Percentiles rank a stretch among this genome's conserved stretches.
Conservation (phyloP, 2,113 vertebrate species). For the Baryphthengus martii region DNA sequence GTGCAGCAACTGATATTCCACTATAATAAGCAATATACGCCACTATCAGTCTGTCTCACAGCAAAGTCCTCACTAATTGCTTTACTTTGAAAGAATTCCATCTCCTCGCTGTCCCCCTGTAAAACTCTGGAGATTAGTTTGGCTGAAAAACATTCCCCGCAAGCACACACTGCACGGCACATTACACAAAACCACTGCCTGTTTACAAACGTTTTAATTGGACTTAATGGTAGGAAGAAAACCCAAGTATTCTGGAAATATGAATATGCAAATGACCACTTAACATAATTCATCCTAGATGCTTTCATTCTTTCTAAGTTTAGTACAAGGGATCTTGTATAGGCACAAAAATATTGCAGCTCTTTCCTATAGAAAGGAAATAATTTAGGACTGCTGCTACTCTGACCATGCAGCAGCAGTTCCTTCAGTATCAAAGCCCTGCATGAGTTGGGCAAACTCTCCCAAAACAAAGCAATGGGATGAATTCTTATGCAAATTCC, state of each 20-base stretch:
- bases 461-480: background rate
- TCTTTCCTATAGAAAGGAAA: background rate
- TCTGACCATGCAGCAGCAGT: background rate
- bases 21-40: background rate
- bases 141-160: background rate
- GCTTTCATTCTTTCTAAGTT: background rate
- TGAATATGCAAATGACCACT: background rate
- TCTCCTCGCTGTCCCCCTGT: background rate
- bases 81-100: background rate
- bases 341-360: background rate
- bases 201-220: conserved; percentile 9
- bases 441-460: background rate
- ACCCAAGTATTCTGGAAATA: background rate
- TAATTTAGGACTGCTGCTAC: background rate
- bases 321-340: background rate
- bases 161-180: background rate
- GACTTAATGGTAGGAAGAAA: background rate
- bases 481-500: background rate
- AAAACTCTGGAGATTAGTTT: background rate
- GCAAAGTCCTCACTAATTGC: background rate
- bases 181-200: background rate
- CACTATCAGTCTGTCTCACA: background rate
- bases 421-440: background rate
- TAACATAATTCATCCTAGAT: background rate
- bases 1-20: background rate